These are phyloP conservation scores for Bucco capensis DNA, from an alignment of 2,113 vertebrate species.

Conservation along the genomic window DNA sequence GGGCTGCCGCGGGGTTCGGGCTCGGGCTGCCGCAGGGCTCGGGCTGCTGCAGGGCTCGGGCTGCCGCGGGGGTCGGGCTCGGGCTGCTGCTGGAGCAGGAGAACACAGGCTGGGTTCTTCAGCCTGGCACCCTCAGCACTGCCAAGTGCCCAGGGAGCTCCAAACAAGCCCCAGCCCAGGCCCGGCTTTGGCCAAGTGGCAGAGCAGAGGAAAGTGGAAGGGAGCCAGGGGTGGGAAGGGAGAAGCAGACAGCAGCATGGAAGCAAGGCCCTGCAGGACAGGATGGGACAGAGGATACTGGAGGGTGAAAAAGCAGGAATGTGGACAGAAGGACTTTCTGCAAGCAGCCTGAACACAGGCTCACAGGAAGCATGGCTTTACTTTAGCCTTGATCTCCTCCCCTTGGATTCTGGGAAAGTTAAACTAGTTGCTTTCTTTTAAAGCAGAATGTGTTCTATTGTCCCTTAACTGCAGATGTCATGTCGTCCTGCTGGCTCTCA, in stretches of 20 bases:
- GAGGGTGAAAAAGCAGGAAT: neutral
- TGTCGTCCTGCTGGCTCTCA: neutral
- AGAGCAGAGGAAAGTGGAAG: neutral
- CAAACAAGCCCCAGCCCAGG: slow-evolving; percentile 1
- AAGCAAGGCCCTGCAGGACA: neutral
- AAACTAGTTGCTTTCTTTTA: neutral
- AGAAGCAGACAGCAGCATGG: neutral
- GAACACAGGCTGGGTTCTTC: neutral
- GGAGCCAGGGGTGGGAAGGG: neutral
- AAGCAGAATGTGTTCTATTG: neutral
- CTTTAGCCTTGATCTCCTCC: neutral
- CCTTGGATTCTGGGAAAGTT: neutral
- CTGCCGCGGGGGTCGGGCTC: too few species aligned
- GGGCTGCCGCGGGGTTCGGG: too few species aligned
- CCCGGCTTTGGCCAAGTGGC: neutral
- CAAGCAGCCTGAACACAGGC: rapidly evolving
- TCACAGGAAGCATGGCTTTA: neutral
- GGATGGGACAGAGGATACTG: neutral
- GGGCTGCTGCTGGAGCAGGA: neutral
- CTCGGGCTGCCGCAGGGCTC: too few species aligned
- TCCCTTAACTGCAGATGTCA: neutral
- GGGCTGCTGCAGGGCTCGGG: too few species aligned
- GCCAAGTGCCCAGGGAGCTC: neutral
- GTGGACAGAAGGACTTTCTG: neutral
- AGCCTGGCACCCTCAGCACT: neutral